A percentile compares a stretch with the other conserved stretches of the same genome.
Conservation (phyloP, 2,888 invertebrate species). For the Xanthorhoe designata region DNA sequence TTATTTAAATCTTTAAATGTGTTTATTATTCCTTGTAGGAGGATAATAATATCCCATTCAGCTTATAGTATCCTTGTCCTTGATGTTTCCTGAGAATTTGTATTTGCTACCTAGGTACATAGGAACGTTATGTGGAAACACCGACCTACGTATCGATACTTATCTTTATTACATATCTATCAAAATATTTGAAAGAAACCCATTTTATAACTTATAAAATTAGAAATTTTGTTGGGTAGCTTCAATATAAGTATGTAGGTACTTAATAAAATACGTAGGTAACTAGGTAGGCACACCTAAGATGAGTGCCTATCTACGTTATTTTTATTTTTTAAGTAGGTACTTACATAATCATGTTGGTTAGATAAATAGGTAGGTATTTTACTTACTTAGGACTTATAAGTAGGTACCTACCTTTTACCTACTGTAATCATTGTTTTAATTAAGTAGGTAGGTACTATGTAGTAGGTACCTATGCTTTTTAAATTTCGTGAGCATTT, state of each 20-base stretch:
- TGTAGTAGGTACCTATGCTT: neutral
- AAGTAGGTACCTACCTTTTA: neutral
- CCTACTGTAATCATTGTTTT: neutral
- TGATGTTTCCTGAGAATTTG: neutral
- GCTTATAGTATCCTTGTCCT: slow-evolving; percentile 5
- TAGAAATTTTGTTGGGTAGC: neutral
- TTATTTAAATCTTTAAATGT: slow-evolving; percentile 73
- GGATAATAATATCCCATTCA: slow-evolving; percentile 15
- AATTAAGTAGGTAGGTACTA: slow-evolving; percentile 2
- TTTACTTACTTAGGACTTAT: neutral
- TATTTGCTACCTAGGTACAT: neutral
- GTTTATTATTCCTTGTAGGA: slow-evolving; percentile 69
- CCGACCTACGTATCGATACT: neutral
- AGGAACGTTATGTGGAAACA: neutral
- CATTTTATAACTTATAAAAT: neutral
- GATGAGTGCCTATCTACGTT: neutral
- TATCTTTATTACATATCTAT: slow-evolving; percentile 13
- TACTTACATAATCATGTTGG: too few relatives aligned
- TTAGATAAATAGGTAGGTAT: neutral
- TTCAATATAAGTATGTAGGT: neutral
- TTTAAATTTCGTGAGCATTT: neutral
- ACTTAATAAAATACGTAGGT: neutral
- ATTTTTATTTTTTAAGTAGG: neutral
- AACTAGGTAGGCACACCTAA: neutral
- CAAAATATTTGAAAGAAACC: neutral